These are phyloP conservation scores for Thaleichthys pacificus DNA, from an alignment of 2,797 vertebrate species.

Conservation along the genomic window DNA sequence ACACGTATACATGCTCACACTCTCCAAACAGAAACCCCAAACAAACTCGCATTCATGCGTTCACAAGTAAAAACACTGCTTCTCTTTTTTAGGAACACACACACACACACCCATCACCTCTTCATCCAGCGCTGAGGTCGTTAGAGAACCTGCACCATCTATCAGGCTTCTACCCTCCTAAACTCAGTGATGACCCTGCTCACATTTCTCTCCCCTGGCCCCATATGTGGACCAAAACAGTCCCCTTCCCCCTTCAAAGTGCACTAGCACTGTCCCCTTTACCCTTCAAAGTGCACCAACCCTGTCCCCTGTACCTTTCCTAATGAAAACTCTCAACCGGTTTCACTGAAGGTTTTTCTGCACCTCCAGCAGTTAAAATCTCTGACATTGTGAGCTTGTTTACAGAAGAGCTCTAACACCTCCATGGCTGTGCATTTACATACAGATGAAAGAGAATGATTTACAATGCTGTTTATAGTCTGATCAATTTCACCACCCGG, in stretches of 20 bases:
- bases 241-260: slow-evolving; percentile 22
- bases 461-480: slow-evolving; percentile 61
- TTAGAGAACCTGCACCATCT: slow-evolving; percentile 23
- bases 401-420: slow-evolving; percentile 21
- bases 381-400: slow-evolving; percentile 5
- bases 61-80: too few relatives aligned
- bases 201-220: not conserved
- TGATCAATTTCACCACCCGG: slow-evolving; percentile 55
- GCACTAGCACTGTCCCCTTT: not conserved
- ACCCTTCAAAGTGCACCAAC: slow-evolving; percentile 25
- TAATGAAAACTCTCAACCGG: not conserved
- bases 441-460: slow-evolving; percentile 65
- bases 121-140: slow-evolving; percentile 9
- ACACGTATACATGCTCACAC: not conserved
- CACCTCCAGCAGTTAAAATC: not conserved
- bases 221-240: not conserved
- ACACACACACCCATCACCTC: slow-evolving; percentile 4
- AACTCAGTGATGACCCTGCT: not conserved
- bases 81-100: not conserved
- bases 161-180: slow-evolving; percentile 7
- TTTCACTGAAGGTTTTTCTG: slow-evolving; percentile 21
- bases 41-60: not conserved
- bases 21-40: not conserved
- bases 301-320: not conserved
- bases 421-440: slow-evolving; percentile 59